Evolutionary conservation across 2,888 invertebrate species (phyloP), one percentile per base, ranked within the genome.

Genomic region (Rotaria sp.): DNA sequence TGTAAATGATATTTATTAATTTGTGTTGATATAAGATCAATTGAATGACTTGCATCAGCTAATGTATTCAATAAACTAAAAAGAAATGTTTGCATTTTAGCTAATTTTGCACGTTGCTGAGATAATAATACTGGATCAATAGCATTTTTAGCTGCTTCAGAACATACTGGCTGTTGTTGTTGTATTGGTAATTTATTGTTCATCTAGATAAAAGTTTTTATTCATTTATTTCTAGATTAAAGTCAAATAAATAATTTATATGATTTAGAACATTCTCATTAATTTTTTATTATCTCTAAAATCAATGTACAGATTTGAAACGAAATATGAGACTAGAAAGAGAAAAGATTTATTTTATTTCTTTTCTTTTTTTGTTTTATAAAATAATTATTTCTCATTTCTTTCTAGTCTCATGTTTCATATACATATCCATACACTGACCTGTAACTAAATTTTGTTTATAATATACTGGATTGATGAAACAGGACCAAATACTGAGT

Each of bases 41-140:
- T 80, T 21, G 80, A 24, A 45, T 80, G 80, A 45, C 45, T 45
- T n/a, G 80, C 26, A 80, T 80, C 80, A 80, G 80, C 80, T 80
- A 80, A 45, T 15, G 80, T n/a, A 80, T 80, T 80, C 15, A 80
- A 80, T 15, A 80, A 45, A 80, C 80, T 80, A 26, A 80, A 80
- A 15, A 80, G 45, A 80, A 80, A 80, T 45, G 80, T 10, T 80
- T 80, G 80, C 45, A 80, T 45, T 80, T 80, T 80, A 45, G 45
- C 11, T 45, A 80, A 45, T 80, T 80, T 80, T 26, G 80, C 80
- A 80, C 80, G 80, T 45, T 80, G 80, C 45, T 80, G 80, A n/a
- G 45, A 3, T 26, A 80, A 26, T 41, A 45, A 80, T 3, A 15
- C n/a, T 21, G 45, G 45, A 80, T 80, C 80, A 45, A 45, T 15